Base-by-base conservation (phyloP, 2,797 vertebrate genomes). In the Adelosebastes latens region DNA sequence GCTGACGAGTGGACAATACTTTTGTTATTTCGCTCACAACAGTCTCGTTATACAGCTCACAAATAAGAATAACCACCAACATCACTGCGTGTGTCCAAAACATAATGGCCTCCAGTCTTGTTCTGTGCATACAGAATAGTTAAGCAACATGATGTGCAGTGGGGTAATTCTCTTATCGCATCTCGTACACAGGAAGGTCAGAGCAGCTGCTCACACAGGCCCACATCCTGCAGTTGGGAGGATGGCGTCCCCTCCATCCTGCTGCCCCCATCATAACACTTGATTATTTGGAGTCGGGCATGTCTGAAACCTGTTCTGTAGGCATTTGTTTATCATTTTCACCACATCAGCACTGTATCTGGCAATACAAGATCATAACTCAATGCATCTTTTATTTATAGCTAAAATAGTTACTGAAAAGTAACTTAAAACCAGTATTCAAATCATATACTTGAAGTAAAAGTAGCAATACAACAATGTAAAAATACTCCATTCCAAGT, bases 181-280 rank as follows among this genome's bases (percentile, higher is more conserved):
- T 72, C 60, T 68, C 10, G 22, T 9, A 34, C 22, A 61, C 72
- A 72, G 60, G 67, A 75, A 86, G 63, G 27, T 68, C 18, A 39
- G 18, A 73, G 59, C 34, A 7, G 13, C n/a, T 46, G 22, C 39
- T 83, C 69, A 56, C 69, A 72, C 12, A 80, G 32, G 22, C 62
- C 64, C 61, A 84, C 77, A 79, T 86, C 74, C 84, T 79, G 72
- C 34, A 65, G 56, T 3, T 32, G 3, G 49, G 42, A 62, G 58
- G 69, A 52, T 10, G 55, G 14, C 1, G 4, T 8, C 31, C 18
- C 31, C 46, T 60, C 36, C 10, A 36, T 69, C 63, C 67, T 62
- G 66, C 62, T 34, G 42, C 18, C 14, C 12, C 32, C 6, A 60
- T 25, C n/a, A 31, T 4, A 34, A 6, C 39, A 25, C 53, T 12